A percentile compares a stretch with the other conserved stretches of the same genome.
These are phyloP conservation scores for Psilopsiagon aymara DNA, from an alignment of 2,113 vertebrate species.

Conservation along the genomic window DNA sequence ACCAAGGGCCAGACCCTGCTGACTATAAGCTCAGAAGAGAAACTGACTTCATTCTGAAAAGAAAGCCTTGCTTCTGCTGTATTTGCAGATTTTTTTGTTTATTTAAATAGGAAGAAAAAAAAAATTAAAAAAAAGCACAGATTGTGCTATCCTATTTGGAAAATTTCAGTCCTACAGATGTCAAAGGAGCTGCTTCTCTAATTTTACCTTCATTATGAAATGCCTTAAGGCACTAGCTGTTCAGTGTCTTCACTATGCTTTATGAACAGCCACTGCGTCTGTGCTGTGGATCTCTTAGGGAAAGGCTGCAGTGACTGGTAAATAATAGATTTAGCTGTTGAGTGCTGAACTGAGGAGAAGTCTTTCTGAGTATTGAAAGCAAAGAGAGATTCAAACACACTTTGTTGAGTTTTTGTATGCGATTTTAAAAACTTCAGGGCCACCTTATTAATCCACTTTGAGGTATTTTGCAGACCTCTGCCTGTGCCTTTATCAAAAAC, in stretches of 20 bases:
- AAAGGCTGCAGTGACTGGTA: slow-evolving; percentile 32
- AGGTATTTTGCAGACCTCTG: neutral
- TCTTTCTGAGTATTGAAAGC: slow-evolving; percentile 17
- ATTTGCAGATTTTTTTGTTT: slow-evolving; percentile 18
- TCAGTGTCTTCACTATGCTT: neutral
- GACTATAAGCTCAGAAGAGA: neutral
- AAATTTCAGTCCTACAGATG: slow-evolving; percentile 37
- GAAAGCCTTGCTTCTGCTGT: slow-evolving; percentile 1
- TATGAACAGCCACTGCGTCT: slow-evolving; percentile 20
- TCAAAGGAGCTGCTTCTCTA: slow-evolving; percentile 51
- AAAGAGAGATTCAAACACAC: slow-evolving; percentile 11
- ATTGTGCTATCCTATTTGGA: slow-evolving; percentile 2
- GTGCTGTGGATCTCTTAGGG: neutral
- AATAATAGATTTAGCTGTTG: slow-evolving; percentile 51
- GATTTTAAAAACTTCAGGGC: slow-evolving; percentile 34
- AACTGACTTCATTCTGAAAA: slow-evolving; percentile 7
- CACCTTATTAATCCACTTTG: neutral
- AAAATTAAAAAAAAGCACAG: neutral
- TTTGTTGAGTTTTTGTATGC: neutral
- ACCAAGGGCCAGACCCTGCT: neutral
- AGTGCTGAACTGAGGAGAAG: slow-evolving; percentile 44
- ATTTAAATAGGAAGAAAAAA: neutral
- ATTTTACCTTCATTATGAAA: slow-evolving; percentile 69
- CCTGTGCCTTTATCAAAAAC: neutral
- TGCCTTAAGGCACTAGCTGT: slow-evolving; percentile 14